Percentiles rank a stretch among this genome's conserved stretches.
phyloP scores from a whole-genome alignment of 2,888 invertebrate genomes.

The Argyresthia goedartella region DNA sequence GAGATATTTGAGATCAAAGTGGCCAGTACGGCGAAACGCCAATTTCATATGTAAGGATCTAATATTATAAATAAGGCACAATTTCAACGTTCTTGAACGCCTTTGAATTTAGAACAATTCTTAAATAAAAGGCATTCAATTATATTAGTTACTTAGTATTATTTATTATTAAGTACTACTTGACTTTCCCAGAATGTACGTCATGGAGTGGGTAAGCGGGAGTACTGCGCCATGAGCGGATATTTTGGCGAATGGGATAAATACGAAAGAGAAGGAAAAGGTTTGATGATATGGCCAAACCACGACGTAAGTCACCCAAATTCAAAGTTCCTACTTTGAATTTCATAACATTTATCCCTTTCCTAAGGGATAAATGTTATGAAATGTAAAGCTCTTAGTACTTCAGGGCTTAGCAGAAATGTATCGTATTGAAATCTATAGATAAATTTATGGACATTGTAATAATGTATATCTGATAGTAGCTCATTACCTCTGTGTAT shows the following conservation, averaged over 20 bases:
- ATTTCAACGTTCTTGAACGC: no score
- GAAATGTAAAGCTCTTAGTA: no score
- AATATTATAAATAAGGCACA: no score
- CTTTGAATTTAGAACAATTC: no score
- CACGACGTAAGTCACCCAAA: slow-evolving; percentile 56
- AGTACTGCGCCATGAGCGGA: slow-evolving; percentile 45
- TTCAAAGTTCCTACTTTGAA: neutral
- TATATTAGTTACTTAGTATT: neutral
- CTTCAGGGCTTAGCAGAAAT: neutral
- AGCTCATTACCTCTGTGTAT: no score
- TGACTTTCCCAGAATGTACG: slow-evolving; percentile 40
- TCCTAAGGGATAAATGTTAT: no score
- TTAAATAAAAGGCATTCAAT: neutral
- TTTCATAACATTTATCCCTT: neutral
- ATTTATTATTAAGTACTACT: neutral
- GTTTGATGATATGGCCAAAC: slow-evolving; percentile 73
- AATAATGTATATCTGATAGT: no score
- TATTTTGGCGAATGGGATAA: slow-evolving; percentile 70
- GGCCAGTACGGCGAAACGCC: no score
- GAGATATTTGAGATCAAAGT: no score
- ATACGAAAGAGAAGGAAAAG: slow-evolving; percentile 65
- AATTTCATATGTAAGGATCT: no score
- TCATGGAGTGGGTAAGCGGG: slow-evolving; percentile 48
- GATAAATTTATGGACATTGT: no score
- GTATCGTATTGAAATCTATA: neutral